Evolutionary conservation across 1,140 invertebrate species (phyloP).

Genomic region (Cecropterus lyciades): DNA sequence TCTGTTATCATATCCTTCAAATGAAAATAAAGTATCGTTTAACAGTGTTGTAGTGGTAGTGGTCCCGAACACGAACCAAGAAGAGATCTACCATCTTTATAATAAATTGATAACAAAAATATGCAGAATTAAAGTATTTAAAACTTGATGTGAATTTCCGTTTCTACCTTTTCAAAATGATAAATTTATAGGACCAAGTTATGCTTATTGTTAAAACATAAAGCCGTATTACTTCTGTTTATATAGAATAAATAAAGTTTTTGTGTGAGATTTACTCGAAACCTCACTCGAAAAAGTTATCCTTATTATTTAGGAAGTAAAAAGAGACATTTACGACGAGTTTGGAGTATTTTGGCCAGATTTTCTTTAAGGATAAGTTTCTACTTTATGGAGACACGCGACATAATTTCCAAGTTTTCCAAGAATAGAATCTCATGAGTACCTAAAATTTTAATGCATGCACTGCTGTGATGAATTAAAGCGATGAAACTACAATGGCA

Average conservation of each 20-base stretch:
- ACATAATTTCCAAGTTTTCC: constrained; percentile 21
- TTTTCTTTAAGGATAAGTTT: constrained; percentile 7
- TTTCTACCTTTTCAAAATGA: too few species aligned
- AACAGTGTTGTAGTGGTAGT: too few species aligned
- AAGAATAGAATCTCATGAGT: constrained; percentile 23
- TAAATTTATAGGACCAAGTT: too few species aligned
- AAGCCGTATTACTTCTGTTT: not conserved
- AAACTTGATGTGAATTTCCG: too few species aligned
- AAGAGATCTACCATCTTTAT: too few species aligned
- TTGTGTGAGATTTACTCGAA: not conserved
- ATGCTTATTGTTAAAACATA: too few species aligned
- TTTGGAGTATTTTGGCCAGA: constrained; percentile 1
- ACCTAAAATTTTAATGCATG: constrained; percentile 28
- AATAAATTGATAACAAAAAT: too few species aligned
- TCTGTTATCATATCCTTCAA: too few species aligned
- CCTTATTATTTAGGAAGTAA: constrained; percentile 19
- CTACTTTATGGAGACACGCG: constrained; percentile 7
- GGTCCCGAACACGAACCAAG: too few species aligned
- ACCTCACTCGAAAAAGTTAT: constrained; percentile 11
- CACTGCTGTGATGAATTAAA: constrained; percentile 30
- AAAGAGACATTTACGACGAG: constrained; percentile 24
- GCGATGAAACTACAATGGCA: constrained; percentile 30
- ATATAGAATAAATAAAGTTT: constrained; percentile 14
- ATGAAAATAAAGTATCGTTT: too few species aligned
- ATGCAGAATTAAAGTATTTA: too few species aligned